A percentile compares a stretch with the other conserved stretches of the same genome.
phyloP scores from a whole-genome alignment of 2,888 invertebrate species.

The Athripsodes cinereus region DNA sequence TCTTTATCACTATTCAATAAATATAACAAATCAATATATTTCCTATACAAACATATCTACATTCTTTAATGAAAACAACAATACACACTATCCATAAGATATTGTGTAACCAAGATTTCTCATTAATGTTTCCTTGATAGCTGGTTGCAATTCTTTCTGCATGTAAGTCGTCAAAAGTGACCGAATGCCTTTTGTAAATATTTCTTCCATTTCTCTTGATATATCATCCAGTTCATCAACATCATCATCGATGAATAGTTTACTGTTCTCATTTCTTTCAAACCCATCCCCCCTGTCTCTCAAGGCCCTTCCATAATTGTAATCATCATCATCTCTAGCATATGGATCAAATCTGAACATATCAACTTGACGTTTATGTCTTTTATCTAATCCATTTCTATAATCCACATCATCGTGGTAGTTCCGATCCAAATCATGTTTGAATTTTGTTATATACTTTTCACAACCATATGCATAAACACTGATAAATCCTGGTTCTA shows the following conservation, averaged over 20 bases:
- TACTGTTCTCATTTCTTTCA: conserved; percentile 38
- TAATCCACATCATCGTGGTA: conserved; percentile 16
- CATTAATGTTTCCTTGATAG: conserved; percentile 81
- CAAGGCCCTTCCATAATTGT: conserved; percentile 11
- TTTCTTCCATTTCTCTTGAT: conserved; percentile 76
- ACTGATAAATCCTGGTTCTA: conserved; percentile 79
- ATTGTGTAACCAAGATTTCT: conserved; percentile 82
- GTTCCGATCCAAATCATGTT: conserved; percentile 18
- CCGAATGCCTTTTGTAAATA: conserved; percentile 77
- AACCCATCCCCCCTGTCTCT: conserved; percentile 9
- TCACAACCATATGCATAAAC: conserved; percentile 82
- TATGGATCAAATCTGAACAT: conserved; percentile 42
- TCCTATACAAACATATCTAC: too few relatives aligned
- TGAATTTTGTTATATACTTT: conserved; percentile 38
- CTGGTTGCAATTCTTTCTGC: conserved; percentile 77
- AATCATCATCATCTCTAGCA: conserved; percentile 30
- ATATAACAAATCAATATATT: too few relatives aligned
- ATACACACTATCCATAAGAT: conserved; percentile 66
- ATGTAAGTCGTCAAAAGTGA: conserved; percentile 75
- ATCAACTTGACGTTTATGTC: conserved; percentile 34
- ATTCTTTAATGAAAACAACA: too few relatives aligned
- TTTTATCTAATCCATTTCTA: conserved; percentile 21
- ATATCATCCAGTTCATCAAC: conserved; percentile 60
- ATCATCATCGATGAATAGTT: conserved; percentile 46
- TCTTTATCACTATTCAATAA: too few relatives aligned